These are phyloP conservation scores for Lasioglossum villosulum DNA, from an alignment of 2,888 invertebrate species.

Conservation along the genomic window DNA sequence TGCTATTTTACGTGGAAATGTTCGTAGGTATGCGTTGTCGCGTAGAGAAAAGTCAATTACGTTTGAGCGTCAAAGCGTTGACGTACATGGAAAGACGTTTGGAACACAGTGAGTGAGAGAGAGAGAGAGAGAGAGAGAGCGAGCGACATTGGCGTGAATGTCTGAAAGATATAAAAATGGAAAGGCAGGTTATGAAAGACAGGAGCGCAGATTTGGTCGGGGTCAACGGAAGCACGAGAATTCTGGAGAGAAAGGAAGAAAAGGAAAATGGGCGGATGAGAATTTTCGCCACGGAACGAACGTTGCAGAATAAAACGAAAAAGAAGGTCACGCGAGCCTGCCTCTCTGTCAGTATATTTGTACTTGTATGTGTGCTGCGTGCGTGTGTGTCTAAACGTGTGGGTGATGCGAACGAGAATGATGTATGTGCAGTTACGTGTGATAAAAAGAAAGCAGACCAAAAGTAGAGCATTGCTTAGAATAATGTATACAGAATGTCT, in stretches of 20 bases:
- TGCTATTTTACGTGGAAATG: neutral
- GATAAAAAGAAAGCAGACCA: constrained; percentile 12
- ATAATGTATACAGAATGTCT: constrained; percentile 27
- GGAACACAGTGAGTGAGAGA: neutral
- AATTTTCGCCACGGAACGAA: constrained; percentile 50
- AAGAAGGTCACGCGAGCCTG: neutral
- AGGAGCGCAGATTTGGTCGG: constrained; percentile 24
- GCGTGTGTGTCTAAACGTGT: neutral
- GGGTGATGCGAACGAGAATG: neutral
- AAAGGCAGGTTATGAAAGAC: constrained; percentile 29
- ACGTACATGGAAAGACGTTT: neutral
- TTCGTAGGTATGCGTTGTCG: neutral
- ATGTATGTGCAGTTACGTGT: constrained; percentile 8
- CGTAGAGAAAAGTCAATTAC: neutral
- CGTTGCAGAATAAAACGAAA: neutral
- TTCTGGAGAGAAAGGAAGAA: constrained; percentile 58
- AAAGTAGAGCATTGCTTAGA: constrained; percentile 27
- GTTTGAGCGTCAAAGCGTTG: neutral
- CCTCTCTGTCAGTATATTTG: neutral
- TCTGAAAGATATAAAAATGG: constrained; percentile 16
- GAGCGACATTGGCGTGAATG: neutral
- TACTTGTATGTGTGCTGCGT: neutral
- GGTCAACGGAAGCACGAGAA: constrained; percentile 59
- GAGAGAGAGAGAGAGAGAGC: neutral
- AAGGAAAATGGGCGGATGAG: constrained; percentile 47